A percentile compares a stretch with the other conserved stretches of the same genome.
Conservation (phyloP, 2,888 invertebrate species). For the Rotaria socialis region DNA sequence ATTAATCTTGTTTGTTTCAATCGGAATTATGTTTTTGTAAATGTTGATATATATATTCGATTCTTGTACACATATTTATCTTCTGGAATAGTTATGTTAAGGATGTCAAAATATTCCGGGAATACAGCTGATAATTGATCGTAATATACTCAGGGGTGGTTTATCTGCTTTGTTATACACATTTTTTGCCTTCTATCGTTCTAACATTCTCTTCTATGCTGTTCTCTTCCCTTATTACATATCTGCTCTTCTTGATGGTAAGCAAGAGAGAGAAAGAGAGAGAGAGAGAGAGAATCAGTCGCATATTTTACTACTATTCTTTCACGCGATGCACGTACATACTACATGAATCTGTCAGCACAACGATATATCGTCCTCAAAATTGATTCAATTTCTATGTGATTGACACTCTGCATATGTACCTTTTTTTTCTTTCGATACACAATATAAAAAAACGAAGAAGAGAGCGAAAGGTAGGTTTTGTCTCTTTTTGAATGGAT, state of each 20-base stretch:
- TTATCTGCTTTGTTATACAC: neutral
- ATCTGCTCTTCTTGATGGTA: neutral
- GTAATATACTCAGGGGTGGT: neutral
- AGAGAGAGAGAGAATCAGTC: neutral
- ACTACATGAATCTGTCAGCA: conserved; percentile 4
- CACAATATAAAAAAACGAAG: neutral
- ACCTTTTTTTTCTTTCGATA: neutral
- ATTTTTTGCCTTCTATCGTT: neutral
- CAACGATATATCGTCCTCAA: neutral
- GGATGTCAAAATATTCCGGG: neutral
- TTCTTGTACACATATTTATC: neutral
- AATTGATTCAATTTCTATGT: neutral
- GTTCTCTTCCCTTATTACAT: neutral
- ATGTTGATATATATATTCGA: neutral
- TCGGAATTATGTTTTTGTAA: too few relatives aligned
- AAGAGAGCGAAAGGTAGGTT: neutral
- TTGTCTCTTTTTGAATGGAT: neutral
- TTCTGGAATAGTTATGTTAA: neutral
- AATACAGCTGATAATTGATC: neutral
- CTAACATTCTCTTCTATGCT: neutral
- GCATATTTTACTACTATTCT: neutral
- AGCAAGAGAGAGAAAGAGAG: neutral
- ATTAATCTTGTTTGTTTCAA: too few relatives aligned
- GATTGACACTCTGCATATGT: neutral
- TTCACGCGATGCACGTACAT: neutral